These are phyloP conservation scores for Brachypalpus laphriformis DNA, from an alignment of 2,888 invertebrate species.

Conservation along the genomic window DNA sequence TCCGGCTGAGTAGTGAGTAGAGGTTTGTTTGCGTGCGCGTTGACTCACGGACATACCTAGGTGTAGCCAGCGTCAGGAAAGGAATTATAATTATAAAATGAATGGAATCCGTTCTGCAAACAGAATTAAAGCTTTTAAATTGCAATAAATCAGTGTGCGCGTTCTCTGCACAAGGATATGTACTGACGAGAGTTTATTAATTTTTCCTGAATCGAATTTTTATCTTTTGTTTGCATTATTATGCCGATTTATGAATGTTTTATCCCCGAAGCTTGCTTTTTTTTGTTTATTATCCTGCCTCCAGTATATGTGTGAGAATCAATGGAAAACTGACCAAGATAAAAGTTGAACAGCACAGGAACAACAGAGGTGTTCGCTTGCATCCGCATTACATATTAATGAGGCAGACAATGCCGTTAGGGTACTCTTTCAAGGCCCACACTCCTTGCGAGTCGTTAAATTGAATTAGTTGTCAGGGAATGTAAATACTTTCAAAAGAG, in stretches of 20 bases:
- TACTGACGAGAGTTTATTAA: slow-evolving; percentile 37
- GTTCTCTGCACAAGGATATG: neutral
- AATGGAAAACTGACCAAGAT: neutral
- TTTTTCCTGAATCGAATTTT: slow-evolving; percentile 61
- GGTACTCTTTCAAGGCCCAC: neutral
- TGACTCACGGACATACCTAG: neutral
- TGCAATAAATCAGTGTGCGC: slow-evolving; percentile 24
- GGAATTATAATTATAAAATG: slow-evolving; percentile 1
- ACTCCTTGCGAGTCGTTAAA: slow-evolving; percentile 40
- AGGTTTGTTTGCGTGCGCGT: neutral
- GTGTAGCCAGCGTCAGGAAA: neutral
- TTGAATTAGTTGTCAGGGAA: slow-evolving; percentile 69
- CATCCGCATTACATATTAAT: slow-evolving; percentile 60
- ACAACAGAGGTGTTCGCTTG: slow-evolving; percentile 39
- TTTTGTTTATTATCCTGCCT: slow-evolving; percentile 1
- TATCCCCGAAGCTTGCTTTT: slow-evolving; percentile 36
- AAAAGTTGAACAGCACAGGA: slow-evolving; percentile 28
- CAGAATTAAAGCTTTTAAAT: slow-evolving; percentile 43
- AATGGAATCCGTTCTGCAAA: slow-evolving; percentile 32
- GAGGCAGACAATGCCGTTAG: slow-evolving; percentile 57
- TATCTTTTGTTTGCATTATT: slow-evolving; percentile 64
- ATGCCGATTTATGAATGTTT: slow-evolving; percentile 51
- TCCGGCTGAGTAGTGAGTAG: neutral
- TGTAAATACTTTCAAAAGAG: slow-evolving; percentile 56
- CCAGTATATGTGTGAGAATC: neutral